Percentiles rank a stretch among this genome's conserved stretches.
Evolutionary conservation across 1,140 invertebrate genomes (phyloP).

Genomic region (Lordiphosa clarofinis): DNA sequence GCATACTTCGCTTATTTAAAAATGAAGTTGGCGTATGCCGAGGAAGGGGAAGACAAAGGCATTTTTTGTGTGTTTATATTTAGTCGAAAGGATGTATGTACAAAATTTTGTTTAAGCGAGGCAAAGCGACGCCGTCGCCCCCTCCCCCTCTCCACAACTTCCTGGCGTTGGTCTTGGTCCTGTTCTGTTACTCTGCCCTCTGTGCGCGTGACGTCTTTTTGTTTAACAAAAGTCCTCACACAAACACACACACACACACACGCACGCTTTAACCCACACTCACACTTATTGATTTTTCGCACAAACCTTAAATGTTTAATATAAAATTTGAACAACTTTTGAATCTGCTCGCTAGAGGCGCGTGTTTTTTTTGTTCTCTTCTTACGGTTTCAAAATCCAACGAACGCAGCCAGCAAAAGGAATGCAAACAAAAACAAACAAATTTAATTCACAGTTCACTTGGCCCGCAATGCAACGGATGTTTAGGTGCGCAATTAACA

Average conservation of each 20-base stretch:
- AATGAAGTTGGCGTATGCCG: conserved; percentile 25
- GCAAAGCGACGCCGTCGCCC: conserved; percentile 10
- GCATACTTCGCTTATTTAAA: conserved; percentile 24
- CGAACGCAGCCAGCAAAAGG: no score
- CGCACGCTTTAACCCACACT: conserved; percentile 2
- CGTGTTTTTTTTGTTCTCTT: neutral
- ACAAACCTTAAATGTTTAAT: conserved; percentile 50
- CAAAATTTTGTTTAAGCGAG: conserved; percentile 12
- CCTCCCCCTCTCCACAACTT: conserved; percentile 1
- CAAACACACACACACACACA: conserved; percentile 17
- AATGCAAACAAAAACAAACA: no score
- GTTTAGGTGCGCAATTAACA: no score
- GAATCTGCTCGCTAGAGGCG: neutral
- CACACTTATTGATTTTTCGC: conserved; percentile 48
- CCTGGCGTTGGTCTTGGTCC: conserved; percentile 4
- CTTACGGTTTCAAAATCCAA: no score
- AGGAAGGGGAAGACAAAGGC: conserved; percentile 27
- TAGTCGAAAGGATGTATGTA: conserved; percentile 2
- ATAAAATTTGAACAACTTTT: conserved; percentile 2
- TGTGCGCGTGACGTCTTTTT: conserved; percentile 21
- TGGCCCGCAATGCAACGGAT: no score
- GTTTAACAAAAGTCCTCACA: conserved; percentile 38
- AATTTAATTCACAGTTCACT: no score
- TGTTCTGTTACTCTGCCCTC: conserved; percentile 13
- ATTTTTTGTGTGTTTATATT: neutral